phyloP scores from a whole-genome alignment of 2,797 vertebrate genomes.

The Eptatretus atami region DNA sequence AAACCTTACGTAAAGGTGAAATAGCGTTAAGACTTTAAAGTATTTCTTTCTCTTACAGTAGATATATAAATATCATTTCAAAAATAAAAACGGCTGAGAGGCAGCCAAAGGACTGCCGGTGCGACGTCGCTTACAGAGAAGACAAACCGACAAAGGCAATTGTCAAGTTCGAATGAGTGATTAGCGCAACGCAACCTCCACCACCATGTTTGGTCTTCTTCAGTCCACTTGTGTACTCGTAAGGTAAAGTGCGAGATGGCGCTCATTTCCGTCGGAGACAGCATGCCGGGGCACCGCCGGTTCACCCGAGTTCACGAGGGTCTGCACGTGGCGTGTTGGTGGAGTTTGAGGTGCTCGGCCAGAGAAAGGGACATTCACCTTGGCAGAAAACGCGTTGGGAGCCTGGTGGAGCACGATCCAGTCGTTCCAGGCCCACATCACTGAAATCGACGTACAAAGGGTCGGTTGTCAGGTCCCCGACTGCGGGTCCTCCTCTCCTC shows the following conservation, averaged over 20 bases:
- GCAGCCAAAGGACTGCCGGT: too few relatives aligned
- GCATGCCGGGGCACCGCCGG: slow-evolving; percentile 86
- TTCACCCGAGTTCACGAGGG: slow-evolving; percentile 96
- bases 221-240: slow-evolving; percentile 87
- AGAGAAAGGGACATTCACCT: slow-evolving; percentile 93
- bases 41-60: too few relatives aligned
- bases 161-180: too few relatives aligned
- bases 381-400: slow-evolving; percentile 97
- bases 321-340: slow-evolving; percentile 97
- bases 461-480: slow-evolving; percentile 74
- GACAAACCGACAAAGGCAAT: too few relatives aligned
- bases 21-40: too few relatives aligned
- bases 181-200: slow-evolving; percentile 84
- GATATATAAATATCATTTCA: too few relatives aligned
- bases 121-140: too few relatives aligned
- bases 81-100: too few relatives aligned
- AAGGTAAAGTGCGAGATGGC: slow-evolving; percentile 95
- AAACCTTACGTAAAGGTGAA: too few relatives aligned
- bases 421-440: slow-evolving; percentile 94
- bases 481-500: slow-evolving; percentile 43
- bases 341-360: slow-evolving; percentile 93
- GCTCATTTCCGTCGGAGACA: slow-evolving; percentile 94
- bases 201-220: slow-evolving; percentile 99
- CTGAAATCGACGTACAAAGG: slow-evolving; percentile 95
- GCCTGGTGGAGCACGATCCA: slow-evolving; percentile 95